Percentiles rank a stretch among this genome's conserved stretches.
Conservation (phyloP, 2,888 invertebrate genomes). For the Bugulina stolonifera region DNA sequence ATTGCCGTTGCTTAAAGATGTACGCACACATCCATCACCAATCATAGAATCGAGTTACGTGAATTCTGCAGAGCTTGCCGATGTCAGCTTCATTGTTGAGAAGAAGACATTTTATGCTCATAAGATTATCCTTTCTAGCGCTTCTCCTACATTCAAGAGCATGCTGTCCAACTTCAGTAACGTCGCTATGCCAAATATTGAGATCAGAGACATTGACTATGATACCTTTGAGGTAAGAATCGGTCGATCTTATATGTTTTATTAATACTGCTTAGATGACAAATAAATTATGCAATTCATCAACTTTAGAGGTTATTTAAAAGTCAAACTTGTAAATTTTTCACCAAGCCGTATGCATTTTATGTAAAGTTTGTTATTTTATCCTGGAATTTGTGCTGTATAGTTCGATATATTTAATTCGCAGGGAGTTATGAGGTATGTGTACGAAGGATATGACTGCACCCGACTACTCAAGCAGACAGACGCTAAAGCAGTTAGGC, state of each 20-base stretch:
- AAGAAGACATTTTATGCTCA: conserved; percentile 86
- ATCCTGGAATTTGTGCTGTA: too few species aligned
- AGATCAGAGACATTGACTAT: conserved; percentile 85
- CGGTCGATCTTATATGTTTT: too few species aligned
- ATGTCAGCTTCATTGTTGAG: conserved; percentile 85
- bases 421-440: conserved; percentile 16
- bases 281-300: conserved; percentile 14
- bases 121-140: conserved; percentile 85
- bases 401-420: too few species aligned
- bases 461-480: not conserved
- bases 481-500: conserved; percentile 3
- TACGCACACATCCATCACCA: conserved; percentile 15
- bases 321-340: not conserved
- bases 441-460: not conserved
- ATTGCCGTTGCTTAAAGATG: not conserved
- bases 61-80: conserved; percentile 85
- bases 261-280: too few species aligned
- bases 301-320: not conserved
- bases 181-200: conserved; percentile 64
- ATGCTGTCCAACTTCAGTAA: conserved; percentile 68
- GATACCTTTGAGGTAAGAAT: conserved; percentile 78
- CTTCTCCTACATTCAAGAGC: conserved; percentile 75
- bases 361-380: not conserved
- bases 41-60: conserved; percentile 76
- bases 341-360: conserved; percentile 27